phyloP scores from a whole-genome alignment of 2,797 vertebrate genomes.

The Smutsia gigantea region DNA sequence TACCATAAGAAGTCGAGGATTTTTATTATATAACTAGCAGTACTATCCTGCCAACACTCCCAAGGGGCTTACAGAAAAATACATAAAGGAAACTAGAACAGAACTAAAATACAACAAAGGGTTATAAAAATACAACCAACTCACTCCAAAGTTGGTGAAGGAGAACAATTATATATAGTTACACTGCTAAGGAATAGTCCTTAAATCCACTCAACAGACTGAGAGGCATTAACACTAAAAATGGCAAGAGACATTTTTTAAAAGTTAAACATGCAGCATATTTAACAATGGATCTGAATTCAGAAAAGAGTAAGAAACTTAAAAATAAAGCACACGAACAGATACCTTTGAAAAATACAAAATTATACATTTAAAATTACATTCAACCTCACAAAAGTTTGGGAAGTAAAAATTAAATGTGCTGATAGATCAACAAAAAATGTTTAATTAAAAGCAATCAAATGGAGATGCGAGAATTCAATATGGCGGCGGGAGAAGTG shows the following conservation, averaged over 20 bases:
- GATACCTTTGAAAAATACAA: not conserved
- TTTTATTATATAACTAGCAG: not conserved
- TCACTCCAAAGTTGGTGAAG: not conserved
- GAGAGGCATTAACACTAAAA: not conserved
- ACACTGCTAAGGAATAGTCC: not conserved
- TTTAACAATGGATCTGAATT: not conserved
- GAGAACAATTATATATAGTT: not conserved
- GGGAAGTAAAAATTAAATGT: constrained; percentile 47
- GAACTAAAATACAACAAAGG: not conserved
- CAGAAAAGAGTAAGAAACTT: not conserved
- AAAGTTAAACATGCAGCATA: not conserved
- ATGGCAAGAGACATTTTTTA: not conserved
- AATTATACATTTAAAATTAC: constrained; percentile 8
- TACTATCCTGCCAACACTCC: not conserved
- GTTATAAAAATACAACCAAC: not conserved
- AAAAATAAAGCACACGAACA: not conserved
- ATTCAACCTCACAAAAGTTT: not conserved
- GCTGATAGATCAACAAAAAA: not conserved
- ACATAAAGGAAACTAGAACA: not conserved
- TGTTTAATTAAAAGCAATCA: not conserved
- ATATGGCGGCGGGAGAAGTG: no score
- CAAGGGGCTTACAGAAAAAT: not conserved
- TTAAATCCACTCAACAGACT: not conserved
- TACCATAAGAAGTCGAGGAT: not conserved
- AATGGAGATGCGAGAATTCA: not conserved